Evolutionary conservation across 1,140 invertebrate genomes (phyloP), one percentile per base, ranked within the genome.

Genomic region (Apocrypta bakeri): DNA sequence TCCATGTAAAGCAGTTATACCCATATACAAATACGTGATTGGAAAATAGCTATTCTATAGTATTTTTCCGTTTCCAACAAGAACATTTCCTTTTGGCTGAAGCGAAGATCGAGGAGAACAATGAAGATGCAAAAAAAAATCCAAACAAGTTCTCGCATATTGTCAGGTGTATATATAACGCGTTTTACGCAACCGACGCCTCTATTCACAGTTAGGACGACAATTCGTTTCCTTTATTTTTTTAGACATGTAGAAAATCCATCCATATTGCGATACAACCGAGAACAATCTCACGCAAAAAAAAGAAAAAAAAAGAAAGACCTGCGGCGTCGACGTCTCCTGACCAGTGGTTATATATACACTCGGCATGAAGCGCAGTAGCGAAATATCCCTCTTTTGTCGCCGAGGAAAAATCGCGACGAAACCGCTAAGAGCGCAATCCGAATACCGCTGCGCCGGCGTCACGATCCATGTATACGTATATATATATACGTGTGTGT

Each of bases 351-450:
- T 91, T 90, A 88, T 87, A 87, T 25, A 24, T 4, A 14, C 14
- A 40, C n/a, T n/a, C 27, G 17, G 68, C 12, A 9, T 4, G 68
- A 37, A 14, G 27, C 33, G 73, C 6, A 42, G 21, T 21, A 31
- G 48, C 21, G 69, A 75, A 25, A 56, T 24, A 75, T 56, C 33
- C 37, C 21, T 11, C 87, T 86, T 90, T 90, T 90, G 88, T 90
- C 88, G 87, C 86, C 84, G 86, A 71, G 83, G 73, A 87, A 90
- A 90, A 92, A 90, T 91, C 87, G 24, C 69, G 86, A 83, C 87
- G 81, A 92, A 92, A 92, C 91, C 91, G 91, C 91, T 92, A 92
- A 92, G 89, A 92, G 91, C 85, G 91, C 91, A 92, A 92, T 92
- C 90, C 90, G 89, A 92, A 92, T 92, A 92, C 91, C 91, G 91